A percentile compares a stretch with the other conserved stretches of the same genome.
Conservation (phyloP, 2,113 vertebrate species). For the Haliaeetus leucogaster region DNA sequence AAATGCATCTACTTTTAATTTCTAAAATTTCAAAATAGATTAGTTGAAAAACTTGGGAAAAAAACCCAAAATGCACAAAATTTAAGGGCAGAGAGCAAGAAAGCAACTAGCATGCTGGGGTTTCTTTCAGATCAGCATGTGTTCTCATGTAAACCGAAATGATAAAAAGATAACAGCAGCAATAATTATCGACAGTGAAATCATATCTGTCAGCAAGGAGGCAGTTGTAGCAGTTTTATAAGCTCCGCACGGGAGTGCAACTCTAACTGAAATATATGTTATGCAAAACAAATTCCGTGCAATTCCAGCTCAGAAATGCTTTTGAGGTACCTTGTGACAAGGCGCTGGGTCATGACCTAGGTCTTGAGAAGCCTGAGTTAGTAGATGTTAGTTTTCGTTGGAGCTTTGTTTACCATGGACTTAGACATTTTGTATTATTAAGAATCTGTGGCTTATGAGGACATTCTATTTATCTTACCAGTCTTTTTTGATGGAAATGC, state of each 20-base stretch:
- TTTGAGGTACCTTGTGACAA: conserved; percentile 62
- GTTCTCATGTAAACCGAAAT: not conserved
- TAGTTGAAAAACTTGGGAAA: not conserved
- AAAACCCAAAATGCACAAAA: not conserved
- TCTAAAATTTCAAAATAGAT: not conserved
- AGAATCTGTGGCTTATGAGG: conserved; percentile 75
- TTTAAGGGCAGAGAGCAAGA: not conserved
- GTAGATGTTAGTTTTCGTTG: conserved; percentile 71
- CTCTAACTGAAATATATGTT: not conserved
- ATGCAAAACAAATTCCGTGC: conserved; percentile 2
- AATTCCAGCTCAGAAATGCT: conserved; percentile 42
- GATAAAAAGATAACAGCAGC: not conserved
- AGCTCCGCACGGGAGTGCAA: not conserved
- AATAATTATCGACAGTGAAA: not conserved
- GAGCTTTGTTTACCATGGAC: conserved; percentile 73
- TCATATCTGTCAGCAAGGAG: not conserved
- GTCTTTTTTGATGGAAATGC: conserved; percentile 78
- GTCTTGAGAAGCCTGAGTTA: conserved; percentile 72
- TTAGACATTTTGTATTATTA: conserved; percentile 76
- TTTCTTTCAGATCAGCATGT: not conserved
- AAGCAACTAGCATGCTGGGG: not conserved
- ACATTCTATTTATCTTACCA: conserved; percentile 76
- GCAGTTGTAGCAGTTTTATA: not conserved
- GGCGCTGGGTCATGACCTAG: conserved; percentile 59
- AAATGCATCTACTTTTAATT: not conserved